Evolutionary conservation across 2,113 vertebrate genomes (phyloP).

Genomic region (Rattus rattus): DNA sequence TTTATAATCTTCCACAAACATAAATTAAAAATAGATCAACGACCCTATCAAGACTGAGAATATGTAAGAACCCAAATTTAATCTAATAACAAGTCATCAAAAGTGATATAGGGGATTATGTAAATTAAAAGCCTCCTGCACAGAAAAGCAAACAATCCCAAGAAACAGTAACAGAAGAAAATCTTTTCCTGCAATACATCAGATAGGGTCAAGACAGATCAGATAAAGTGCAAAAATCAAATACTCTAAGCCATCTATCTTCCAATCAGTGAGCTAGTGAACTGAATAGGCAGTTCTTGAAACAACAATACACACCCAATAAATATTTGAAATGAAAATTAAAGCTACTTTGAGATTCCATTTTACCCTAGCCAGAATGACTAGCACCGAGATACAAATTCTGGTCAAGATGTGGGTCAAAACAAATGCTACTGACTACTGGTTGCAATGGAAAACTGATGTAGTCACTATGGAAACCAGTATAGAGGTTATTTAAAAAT

Average conservation of each 20-base stretch:
- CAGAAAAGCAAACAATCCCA: neutral
- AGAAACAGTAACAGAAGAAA: neutral
- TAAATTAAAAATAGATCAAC: neutral
- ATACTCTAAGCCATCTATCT: neutral
- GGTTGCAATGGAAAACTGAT: neutral
- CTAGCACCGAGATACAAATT: neutral
- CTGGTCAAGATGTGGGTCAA: neutral
- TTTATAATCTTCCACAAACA: too few relatives aligned
- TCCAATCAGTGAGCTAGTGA: too few relatives aligned
- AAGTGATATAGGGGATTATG: neutral
- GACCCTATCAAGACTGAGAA: neutral
- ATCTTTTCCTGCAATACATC: neutral
- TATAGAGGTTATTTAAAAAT: neutral
- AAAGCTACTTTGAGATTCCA: neutral
- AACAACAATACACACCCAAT: neutral
- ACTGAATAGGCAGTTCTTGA: too few relatives aligned
- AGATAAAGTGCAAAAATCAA: neutral
- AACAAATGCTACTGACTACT: neutral
- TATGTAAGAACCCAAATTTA: neutral
- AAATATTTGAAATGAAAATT: neutral
- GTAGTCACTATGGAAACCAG: too few relatives aligned
- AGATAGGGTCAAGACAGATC: neutral
- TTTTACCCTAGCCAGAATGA: neutral
- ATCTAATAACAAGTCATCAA: neutral
- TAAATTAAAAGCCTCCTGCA: neutral